Conservation (phyloP, 2,113 vertebrate genomes). For the Cavia aperea region DNA sequence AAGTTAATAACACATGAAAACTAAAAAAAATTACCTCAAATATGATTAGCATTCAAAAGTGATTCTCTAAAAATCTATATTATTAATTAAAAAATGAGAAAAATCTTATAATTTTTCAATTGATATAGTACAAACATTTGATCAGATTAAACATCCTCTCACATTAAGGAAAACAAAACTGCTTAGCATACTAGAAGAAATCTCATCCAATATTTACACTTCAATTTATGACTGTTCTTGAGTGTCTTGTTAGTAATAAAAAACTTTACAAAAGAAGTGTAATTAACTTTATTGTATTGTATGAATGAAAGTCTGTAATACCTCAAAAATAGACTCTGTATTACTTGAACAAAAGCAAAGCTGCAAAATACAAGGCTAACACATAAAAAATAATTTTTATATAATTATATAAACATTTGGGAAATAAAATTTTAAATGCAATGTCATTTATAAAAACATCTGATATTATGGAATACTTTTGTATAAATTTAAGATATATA, state of each 20-base stretch:
- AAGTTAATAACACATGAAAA: not conserved
- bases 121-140: not conserved
- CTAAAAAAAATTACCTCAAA: not conserved
- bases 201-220: not conserved
- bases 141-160: not conserved
- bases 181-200: not conserved
- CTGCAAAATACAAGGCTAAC: not conserved
- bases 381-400: not conserved
- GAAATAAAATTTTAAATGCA: not conserved
- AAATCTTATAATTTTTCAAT: not conserved
- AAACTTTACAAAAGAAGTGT: not conserved
- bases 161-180: not conserved
- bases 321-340: not conserved
- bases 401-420: not conserved
- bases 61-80: not conserved
- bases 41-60: not conserved
- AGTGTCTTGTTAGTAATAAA: not conserved
- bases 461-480: not conserved
- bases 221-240: not conserved
- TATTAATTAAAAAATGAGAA: not conserved
- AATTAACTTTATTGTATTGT: not conserved
- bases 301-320: not conserved
- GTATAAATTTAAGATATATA: not conserved
- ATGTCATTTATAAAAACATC: not conserved
- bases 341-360: not conserved